phyloP scores from a whole-genome alignment of 2,113 vertebrate genomes.

The Melanostigma gelatinosum region DNA sequence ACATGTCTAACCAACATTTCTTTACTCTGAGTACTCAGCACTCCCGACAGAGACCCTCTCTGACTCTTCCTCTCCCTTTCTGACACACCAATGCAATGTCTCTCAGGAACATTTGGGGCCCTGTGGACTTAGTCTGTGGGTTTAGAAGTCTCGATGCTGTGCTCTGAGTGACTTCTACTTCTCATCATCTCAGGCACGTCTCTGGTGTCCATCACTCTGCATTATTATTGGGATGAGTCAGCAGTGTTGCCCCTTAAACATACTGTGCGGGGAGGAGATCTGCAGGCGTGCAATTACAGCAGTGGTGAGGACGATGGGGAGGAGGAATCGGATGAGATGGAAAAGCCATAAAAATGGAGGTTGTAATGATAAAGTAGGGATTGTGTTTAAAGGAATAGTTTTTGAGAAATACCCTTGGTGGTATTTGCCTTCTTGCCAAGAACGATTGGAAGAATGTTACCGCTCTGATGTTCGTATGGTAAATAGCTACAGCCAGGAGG shows the following conservation, averaged over 20 bases:
- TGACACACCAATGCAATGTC: constrained; percentile 14
- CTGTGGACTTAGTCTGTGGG: constrained; percentile 20
- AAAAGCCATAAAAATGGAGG: constrained; percentile 16
- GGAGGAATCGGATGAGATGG: neutral
- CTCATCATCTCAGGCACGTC: constrained; percentile 44
- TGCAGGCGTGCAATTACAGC: constrained; percentile 12
- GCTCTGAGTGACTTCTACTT: constrained; percentile 44
- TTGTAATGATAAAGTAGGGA: neutral
- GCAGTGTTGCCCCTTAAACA: constrained; percentile 25
- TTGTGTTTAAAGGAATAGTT: neutral
- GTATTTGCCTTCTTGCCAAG: neutral
- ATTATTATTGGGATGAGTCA: constrained; percentile 43
- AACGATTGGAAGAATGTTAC: neutral
- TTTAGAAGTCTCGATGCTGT: constrained; percentile 44
- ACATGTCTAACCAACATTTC: constrained; percentile 16
- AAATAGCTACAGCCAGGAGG: neutral
- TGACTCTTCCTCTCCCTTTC: constrained; percentile 20
- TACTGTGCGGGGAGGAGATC: constrained; percentile 11
- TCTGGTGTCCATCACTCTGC: constrained; percentile 40
- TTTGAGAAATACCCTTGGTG: neutral
- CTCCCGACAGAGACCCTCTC: constrained; percentile 18
- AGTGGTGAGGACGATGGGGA: neutral
- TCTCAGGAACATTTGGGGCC: constrained; percentile 31
- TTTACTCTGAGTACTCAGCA: constrained; percentile 7
- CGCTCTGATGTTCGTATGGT: neutral